Evolutionary conservation across 2,113 vertebrate genomes (phyloP).

Genomic region (Oncorhynchus kisutch): DNA sequence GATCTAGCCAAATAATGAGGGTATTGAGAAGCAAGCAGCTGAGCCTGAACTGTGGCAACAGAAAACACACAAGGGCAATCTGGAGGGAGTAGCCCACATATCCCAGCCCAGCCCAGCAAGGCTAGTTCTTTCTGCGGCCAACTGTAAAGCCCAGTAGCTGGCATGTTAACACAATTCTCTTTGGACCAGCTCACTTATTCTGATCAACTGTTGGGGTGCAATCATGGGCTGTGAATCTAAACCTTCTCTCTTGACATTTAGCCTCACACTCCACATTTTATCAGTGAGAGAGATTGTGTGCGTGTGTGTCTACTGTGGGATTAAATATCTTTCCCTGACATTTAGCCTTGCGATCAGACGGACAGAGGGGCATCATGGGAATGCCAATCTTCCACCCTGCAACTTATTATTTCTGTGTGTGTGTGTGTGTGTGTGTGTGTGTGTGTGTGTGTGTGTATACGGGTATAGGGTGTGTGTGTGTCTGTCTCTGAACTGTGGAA

Average conservation of each 20-base stretch:
- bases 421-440: slow-evolving; percentile 1
- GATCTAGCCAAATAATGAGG: background rate
- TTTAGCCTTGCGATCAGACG: slow-evolving; percentile 65
- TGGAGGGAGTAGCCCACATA: too few species aligned
- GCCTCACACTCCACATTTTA: slow-evolving; percentile 55
- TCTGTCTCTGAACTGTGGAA: too few species aligned
- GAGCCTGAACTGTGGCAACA: too few species aligned
- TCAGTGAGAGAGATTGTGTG: slow-evolving; percentile 32
- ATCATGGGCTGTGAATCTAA: slow-evolving; percentile 60
- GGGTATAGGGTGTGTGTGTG: background rate
- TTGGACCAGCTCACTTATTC: slow-evolving; percentile 44
- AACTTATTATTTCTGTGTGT: slow-evolving; percentile 40
- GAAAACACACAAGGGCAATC: too few species aligned
- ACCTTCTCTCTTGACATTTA: slow-evolving; percentile 71
- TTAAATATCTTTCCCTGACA: slow-evolving; percentile 68
- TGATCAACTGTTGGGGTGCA: slow-evolving; percentile 65
- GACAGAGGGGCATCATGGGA: slow-evolving; percentile 54
- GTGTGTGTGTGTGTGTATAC: too few species aligned
- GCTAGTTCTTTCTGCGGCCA: background rate
- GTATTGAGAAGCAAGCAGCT: background rate
- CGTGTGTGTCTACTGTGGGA: slow-evolving; percentile 39
- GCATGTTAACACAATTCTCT: slow-evolving; percentile 25
- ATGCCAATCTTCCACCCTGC: slow-evolving; percentile 58
- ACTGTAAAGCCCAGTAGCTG: background rate
- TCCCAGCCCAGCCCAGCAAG: background rate